Evolutionary conservation across 1,140 invertebrate genomes (phyloP).

Genomic region (Drosophila bocki): DNA sequence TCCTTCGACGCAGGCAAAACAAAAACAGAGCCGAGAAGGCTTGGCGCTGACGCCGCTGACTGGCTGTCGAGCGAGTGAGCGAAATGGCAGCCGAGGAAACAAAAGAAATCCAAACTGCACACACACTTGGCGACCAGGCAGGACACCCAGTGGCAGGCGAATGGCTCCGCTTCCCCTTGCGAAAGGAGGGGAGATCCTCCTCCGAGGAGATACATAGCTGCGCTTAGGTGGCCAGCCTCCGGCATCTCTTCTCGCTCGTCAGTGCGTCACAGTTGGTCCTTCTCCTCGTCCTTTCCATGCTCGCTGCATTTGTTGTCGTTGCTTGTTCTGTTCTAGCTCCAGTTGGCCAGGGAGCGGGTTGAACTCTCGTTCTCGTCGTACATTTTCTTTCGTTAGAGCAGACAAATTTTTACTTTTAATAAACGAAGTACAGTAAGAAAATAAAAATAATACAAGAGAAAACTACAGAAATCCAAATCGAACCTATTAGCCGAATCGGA

Average conservation of each 20-base stretch:
- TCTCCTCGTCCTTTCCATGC: conserved; percentile 5
- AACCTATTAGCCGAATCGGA: too few relatives aligned
- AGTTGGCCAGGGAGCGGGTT: conserved; percentile 43
- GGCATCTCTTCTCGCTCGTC: conserved; percentile 50
- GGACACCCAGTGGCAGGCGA: conserved; percentile 51
- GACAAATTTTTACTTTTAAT: not conserved
- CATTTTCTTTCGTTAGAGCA: conserved; percentile 30
- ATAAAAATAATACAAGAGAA: not conserved
- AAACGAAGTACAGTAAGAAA: not conserved
- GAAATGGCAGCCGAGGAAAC: conserved; percentile 61
- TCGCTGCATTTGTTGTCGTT: conserved; percentile 9
- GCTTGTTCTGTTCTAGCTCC: not conserved
- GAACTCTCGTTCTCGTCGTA: conserved; percentile 62
- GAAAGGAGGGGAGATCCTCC: conserved; percentile 33
- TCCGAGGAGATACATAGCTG: conserved; percentile 51
- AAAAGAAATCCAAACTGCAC: conserved; percentile 80
- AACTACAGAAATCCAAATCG: too few relatives aligned
- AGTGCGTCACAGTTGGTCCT: conserved; percentile 59
- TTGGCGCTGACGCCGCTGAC: conserved; percentile 74
- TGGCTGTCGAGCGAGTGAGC: conserved; percentile 78
- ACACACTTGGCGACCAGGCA: conserved; percentile 55
- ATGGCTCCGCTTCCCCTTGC: conserved; percentile 19
- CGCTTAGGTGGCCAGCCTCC: conserved; percentile 46
- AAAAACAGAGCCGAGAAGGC: conserved; percentile 35
- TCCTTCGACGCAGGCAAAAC: conserved; percentile 70